phyloP scores from a whole-genome alignment of 2,113 vertebrate genomes.

The Pontoporia blainvillei region DNA sequence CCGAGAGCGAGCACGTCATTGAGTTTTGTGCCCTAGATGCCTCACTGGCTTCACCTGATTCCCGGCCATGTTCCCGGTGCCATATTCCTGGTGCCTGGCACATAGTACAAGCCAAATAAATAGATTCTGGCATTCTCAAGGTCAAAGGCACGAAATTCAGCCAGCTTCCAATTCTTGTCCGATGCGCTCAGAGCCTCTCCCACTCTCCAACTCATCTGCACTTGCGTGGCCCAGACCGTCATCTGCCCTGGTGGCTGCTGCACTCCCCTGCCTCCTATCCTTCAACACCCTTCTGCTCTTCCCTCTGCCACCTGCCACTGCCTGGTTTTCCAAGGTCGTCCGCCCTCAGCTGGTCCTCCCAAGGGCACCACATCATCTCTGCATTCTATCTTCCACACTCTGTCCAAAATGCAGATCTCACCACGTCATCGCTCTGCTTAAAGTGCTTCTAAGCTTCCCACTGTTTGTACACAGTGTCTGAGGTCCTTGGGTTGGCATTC shows the following conservation, averaged over 20 bases:
- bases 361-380: fast-evolving
- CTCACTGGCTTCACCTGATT: not conserved
- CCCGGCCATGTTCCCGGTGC: not conserved
- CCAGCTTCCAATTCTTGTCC: not conserved
- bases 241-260: fast-evolving
- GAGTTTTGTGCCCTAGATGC: too few relatives aligned
- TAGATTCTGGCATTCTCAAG: not conserved
- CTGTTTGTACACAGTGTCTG: not conserved
- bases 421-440: too few relatives aligned
- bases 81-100: too few relatives aligned
- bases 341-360: not conserved
- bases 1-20: not conserved
- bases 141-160: not conserved
- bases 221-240: fast-evolving
- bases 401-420: not conserved
- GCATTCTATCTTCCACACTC: not conserved
- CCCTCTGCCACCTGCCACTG: not conserved
- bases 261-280: not conserved
- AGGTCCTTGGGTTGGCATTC: not conserved
- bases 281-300: too few relatives aligned
- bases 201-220: not conserved
- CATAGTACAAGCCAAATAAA: not conserved
- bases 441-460: too few relatives aligned
- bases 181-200: not conserved
- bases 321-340: not conserved